Base-by-base conservation (phyloP, 1,140 invertebrate genomes). In the Callitettix versicolor region DNA sequence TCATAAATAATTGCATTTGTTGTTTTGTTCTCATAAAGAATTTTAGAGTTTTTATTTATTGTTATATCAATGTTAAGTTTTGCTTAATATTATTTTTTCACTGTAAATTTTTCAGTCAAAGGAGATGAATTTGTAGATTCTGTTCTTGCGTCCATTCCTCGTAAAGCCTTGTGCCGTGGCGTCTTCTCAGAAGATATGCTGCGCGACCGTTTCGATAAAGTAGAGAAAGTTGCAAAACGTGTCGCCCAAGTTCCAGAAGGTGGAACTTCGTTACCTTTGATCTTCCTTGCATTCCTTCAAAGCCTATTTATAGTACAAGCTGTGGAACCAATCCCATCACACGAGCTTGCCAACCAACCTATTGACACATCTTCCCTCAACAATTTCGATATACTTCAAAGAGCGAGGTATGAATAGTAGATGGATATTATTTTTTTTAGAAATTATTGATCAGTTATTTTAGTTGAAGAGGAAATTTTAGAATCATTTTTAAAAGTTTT, bases 271-370 rank as follows among this genome's bases (percentile, higher is more conserved):
- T 68, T 96, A 20, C 81, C 85, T 14, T 74, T 88, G 14, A 93
- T 92, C 69, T 73, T 94, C 52, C 72, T 95, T 2, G 95, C 92
- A 1, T 96, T 88, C 74, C 63, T 96, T 22, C 90, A 95, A 69
- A 85, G 79, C 40, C 69, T 82, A 42, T 70, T 88, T 38, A 69
- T 88, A 18, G 62, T 81, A 38, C 84, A 76, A 74, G 81, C 78
- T 24, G 71, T 72, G 60, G 77, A 74, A 68, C 74, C 78, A 55
- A 83, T 88, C 57, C 78, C 85, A 0, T 70, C 78, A 50, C 74
- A 74, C 18, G 85, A 88, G 66, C 67, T 88, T 40, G 75, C 80
- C 17, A 81, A 89, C 66, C 71, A 80, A 57, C 77, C 79, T 7
- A 77, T 81, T 47, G 81, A 88, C 60, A 77, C 82, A 68, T 72